phyloP scores from a whole-genome alignment of 2,888 invertebrate species.

The Rhabditoides inermis region DNA sequence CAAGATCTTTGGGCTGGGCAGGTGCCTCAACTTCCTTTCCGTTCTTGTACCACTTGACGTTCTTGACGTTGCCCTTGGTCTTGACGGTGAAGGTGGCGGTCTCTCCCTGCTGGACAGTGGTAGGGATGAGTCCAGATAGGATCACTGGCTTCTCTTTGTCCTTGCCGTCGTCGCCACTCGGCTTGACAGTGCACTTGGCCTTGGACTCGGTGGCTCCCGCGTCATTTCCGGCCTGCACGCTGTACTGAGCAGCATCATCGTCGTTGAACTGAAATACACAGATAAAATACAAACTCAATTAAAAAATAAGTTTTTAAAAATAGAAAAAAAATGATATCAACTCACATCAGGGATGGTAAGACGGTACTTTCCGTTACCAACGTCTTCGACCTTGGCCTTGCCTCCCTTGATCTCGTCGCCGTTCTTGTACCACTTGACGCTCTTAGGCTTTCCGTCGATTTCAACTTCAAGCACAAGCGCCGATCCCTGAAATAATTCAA shows the following conservation, averaged over 20 bases:
- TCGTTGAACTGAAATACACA: constrained; percentile 18
- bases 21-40: constrained; percentile 49
- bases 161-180: constrained; percentile 9
- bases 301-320: not conserved
- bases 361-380: constrained; percentile 43
- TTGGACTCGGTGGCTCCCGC: constrained; percentile 47
- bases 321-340: not conserved
- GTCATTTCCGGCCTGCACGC: constrained; percentile 50
- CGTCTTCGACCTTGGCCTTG: constrained; percentile 28
- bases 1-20: constrained; percentile 42
- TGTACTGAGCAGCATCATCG: constrained; percentile 51
- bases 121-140: constrained; percentile 66
- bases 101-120: constrained; percentile 70
- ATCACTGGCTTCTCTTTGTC: constrained; percentile 53
- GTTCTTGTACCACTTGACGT: constrained; percentile 60
- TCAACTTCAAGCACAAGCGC: constrained; percentile 37
- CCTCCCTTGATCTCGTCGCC: constrained; percentile 33
- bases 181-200: constrained; percentile 29
- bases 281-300: not conserved
- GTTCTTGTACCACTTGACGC: constrained; percentile 68
- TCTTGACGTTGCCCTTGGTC: constrained; percentile 72
- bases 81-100: constrained; percentile 65
- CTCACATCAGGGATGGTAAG: constrained; percentile 40
- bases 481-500: constrained; percentile 9
- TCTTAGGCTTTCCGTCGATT: constrained; percentile 55